A percentile compares a stretch with the other conserved stretches of the same genome.
Conservation (phyloP, 2,797 vertebrate species). For the Ibycter americanus region DNA sequence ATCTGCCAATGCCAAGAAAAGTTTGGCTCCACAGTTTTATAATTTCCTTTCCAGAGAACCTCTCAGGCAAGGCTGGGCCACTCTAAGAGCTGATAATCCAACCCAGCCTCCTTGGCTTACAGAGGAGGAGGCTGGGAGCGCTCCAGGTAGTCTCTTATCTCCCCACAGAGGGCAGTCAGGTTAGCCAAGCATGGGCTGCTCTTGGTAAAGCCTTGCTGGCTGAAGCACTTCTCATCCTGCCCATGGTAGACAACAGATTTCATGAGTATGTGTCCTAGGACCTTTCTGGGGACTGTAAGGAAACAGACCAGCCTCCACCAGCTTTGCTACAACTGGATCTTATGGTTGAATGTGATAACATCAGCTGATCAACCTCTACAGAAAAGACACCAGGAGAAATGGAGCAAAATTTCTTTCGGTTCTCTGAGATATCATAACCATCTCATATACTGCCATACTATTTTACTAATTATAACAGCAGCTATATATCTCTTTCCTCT, state of each 20-base stretch:
- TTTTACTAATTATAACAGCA: background rate
- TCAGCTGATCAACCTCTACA: fast-evolving
- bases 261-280: background rate
- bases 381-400: background rate
- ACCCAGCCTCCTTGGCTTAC: background rate
- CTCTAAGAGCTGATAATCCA: background rate
- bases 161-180: background rate
- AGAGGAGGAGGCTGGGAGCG: background rate
- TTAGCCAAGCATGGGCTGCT: background rate
- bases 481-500: background rate
- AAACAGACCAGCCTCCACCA: background rate
- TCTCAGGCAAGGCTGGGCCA: background rate
- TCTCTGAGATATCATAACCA: background rate
- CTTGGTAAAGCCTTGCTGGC: background rate
- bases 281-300: background rate
- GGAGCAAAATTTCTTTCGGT: background rate
- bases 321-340: background rate
- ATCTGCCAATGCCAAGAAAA: background rate
- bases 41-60: background rate
- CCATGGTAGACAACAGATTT: background rate
- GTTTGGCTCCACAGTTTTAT: background rate
- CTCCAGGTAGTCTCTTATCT: background rate
- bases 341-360: background rate
- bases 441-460: background rate
- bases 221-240: background rate